Base-by-base conservation (phyloP, 2,797 vertebrate genomes). In the Crenichthys baileyi region DNA sequence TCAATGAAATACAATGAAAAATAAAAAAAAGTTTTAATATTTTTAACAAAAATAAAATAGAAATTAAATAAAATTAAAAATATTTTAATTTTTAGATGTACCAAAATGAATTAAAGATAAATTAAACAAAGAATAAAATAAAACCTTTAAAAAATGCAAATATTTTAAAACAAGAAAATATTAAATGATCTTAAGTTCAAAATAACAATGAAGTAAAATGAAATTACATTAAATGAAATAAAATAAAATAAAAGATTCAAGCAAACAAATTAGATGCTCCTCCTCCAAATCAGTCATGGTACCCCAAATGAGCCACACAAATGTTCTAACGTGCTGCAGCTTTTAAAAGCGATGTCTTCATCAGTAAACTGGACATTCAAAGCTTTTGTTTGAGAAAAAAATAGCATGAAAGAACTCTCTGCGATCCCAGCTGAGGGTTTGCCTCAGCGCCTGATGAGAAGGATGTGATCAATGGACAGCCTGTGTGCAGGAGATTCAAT, bases 351-450 rank as follows among this genome's bases (percentile, higher is more conserved):
- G 41, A n/a, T 2, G 13, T 53, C 15, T 51, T n/a, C 15, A 61
- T 76, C 46, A 29, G 44, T 22, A 76, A 82, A 81, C 50, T 70
- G 67, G 65, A 73, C 65, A 51, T 83, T 75, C 75, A 20, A 9
- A 76, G 55, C 76, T 60, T 20, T 13, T 70, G 61, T 48, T 46
- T 76, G 18, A 20, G 53, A 73, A 76, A 83, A 36, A 29, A 39
- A 1, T 1, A 75, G 70, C 79, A 81, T 84, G 77, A 89, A 89
- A 85, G 87, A 48, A 75, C 41, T 26, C 60, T 74, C 72, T 83
- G 78, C 77, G 79, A 80, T 77, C 80, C 83, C 88, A 92, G 91
- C 85, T 86, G 85, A 90, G 79, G 78, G 73, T 77, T 84, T 91
- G 92, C 88, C 91, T 80, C 6, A 0, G 16, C 0, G 84, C 88